Percentiles rank a stretch among this genome's conserved stretches.
phyloP scores from a whole-genome alignment of 1,140 invertebrate genomes.

The Triops longicaudatus region DNA sequence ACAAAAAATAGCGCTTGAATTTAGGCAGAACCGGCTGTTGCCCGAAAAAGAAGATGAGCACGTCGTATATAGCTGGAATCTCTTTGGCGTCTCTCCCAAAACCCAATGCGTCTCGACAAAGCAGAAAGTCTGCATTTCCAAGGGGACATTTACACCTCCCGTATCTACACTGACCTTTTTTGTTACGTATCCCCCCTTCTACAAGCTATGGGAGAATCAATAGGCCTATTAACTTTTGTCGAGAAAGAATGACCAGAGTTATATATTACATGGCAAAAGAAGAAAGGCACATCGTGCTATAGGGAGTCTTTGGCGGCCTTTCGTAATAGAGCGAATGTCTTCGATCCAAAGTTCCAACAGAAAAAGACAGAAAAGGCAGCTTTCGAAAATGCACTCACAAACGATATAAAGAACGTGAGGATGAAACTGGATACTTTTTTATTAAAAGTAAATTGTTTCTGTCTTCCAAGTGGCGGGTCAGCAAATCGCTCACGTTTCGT shows the following conservation, averaged over 20 bases:
- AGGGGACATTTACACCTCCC: not conserved
- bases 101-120: constrained; percentile 4
- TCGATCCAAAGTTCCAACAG: too few species aligned
- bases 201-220: not conserved
- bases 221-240: constrained; percentile 8
- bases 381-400: too few species aligned
- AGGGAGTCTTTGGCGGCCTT: too few species aligned
- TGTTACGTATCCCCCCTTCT: not conserved
- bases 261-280: not conserved
- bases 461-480: too few species aligned
- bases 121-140: not conserved
- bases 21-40: not conserved
- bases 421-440: too few species aligned
- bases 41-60: not conserved
- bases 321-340: too few species aligned
- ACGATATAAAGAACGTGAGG: too few species aligned
- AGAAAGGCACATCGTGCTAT: too few species aligned
- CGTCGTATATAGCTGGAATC: not conserved
- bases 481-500: too few species aligned
- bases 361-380: too few species aligned
- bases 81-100: constrained; percentile 3
- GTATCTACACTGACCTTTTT: not conserved
- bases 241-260: not conserved
- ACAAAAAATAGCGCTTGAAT: not conserved
- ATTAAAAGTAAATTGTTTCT: too few species aligned